Evolutionary conservation across 2,113 vertebrate species (phyloP), one percentile per base, ranked within the genome.

Genomic region (Gadus macrocephalus): DNA sequence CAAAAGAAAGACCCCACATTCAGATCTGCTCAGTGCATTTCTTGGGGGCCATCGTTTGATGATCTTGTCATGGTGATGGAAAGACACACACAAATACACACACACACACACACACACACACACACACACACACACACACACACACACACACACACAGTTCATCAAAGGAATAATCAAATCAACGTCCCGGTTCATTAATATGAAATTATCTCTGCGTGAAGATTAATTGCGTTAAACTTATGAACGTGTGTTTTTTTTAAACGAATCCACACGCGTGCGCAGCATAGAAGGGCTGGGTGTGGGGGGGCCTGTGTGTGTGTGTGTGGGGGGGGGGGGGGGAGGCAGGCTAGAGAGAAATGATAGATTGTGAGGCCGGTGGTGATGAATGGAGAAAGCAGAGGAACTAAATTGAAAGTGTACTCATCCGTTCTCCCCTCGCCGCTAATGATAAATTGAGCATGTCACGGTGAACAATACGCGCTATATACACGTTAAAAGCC

Each of bases 351-450:
- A 62, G 38, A 85, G 86, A 85, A 87, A 95, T 96, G 96, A 97
- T 97, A 94, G 95, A 96, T 97, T 95, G 93, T 92, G 95, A 93
- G 92, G 87, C 90, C 73, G 62, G 82, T 81, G 81, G 84, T 96
- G 95, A 98, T 97, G 94, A 95, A 97, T 97, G 96, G 93, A 97
- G 94, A 95, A 95, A 94, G 93, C 95, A 91, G 93, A 93, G 89
- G 94, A 95, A 96, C 95, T 97, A 97, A 98, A 98, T 98, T 97
- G 96, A 96, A 98, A 97, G 96, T 96, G 95, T 96, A 96, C 95
- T 97, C 96, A 97, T 97, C 95, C 95, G 91, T 97, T 96, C 92
- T 92, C 91, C 88, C 91, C 93, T 95, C 94, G 95, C 95, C 96
- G 95, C 94, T 95, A 95, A 96, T 96, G 96, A 98, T 95, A 96